A percentile compares a stretch with the other conserved stretches of the same genome.
These are phyloP conservation scores for Galagoides demidoff DNA, from an alignment of 2,797 vertebrate genomes.

Conservation along the genomic window DNA sequence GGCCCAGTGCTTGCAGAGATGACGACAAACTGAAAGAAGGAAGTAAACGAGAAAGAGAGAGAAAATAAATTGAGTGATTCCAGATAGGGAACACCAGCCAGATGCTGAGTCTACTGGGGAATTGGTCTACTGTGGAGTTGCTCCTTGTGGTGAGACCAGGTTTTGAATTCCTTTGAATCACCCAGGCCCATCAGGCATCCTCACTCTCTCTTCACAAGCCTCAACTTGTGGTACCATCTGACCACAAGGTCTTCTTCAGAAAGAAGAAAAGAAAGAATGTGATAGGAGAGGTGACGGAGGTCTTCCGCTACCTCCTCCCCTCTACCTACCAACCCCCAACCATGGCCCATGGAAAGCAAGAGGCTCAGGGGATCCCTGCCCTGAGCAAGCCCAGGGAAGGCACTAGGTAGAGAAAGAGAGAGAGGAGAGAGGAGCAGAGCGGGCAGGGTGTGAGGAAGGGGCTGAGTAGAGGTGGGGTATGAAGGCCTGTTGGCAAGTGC, in stretches of 20 bases:
- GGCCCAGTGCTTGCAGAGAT: not conserved
- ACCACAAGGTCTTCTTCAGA: not conserved
- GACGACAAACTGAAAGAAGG: not conserved
- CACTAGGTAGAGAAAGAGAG: not conserved
- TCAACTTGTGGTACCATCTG: not conserved
- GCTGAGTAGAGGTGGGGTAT: too few relatives aligned
- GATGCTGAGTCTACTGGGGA: rapidly evolving
- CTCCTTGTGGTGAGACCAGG: not conserved
- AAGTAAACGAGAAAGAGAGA: not conserved
- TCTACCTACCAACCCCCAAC: not conserved
- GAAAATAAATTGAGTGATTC: not conserved
- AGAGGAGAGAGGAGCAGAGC: not conserved
- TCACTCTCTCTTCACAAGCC: not conserved
- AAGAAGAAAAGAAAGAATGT: not conserved
- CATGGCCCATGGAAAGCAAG: not conserved
- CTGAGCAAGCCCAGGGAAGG: not conserved
- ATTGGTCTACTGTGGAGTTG: not conserved
- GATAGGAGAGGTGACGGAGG: not conserved
- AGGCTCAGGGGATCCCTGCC: not conserved
- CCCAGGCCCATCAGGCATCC: not conserved
- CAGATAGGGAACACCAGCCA: not conserved
- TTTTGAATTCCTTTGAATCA: not conserved
- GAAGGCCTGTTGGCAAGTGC: too few relatives aligned
- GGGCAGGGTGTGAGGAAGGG: not conserved
- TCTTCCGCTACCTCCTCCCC: not conserved